These are phyloP conservation scores for Pachymerium ferrugineum DNA, from an alignment of 2,888 invertebrate species.

Conservation along the genomic window DNA sequence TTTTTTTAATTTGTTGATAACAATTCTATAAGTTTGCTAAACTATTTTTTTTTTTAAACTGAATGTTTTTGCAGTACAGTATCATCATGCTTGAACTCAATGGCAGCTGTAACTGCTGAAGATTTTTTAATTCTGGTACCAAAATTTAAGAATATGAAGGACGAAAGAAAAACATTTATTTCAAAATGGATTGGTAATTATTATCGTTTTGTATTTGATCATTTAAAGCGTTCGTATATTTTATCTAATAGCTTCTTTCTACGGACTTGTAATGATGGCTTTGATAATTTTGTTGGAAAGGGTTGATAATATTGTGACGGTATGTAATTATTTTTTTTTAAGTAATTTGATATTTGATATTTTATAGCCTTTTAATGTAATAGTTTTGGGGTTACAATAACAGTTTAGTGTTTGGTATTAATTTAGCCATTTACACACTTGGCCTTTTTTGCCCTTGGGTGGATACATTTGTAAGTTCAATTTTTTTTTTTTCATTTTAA, in stretches of 20 bases:
- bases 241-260: background rate
- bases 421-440: constrained; percentile 75
- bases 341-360: no score
- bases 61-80: no score
- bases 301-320: background rate
- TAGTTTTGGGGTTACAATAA: constrained; percentile 57
- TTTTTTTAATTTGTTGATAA: no score
- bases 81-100: constrained; percentile 84
- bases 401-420: constrained; percentile 81
- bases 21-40: no score
- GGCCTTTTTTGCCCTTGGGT: constrained; percentile 86
- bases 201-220: no score
- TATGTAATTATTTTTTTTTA: background rate
- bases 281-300: background rate
- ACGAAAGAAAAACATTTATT: constrained; percentile 68
- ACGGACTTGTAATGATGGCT: background rate
- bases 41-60: no score
- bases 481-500: no score
- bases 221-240: no score
- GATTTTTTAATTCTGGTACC: constrained; percentile 65
- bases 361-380: background rate
- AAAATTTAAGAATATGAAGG: constrained; percentile 63
- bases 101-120: constrained; percentile 84
- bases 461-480: constrained; percentile 65
- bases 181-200: constrained; percentile 59